Base-by-base conservation (phyloP, 1,140 invertebrate genomes). In the Aphaenogaster ashmeadi region DNA sequence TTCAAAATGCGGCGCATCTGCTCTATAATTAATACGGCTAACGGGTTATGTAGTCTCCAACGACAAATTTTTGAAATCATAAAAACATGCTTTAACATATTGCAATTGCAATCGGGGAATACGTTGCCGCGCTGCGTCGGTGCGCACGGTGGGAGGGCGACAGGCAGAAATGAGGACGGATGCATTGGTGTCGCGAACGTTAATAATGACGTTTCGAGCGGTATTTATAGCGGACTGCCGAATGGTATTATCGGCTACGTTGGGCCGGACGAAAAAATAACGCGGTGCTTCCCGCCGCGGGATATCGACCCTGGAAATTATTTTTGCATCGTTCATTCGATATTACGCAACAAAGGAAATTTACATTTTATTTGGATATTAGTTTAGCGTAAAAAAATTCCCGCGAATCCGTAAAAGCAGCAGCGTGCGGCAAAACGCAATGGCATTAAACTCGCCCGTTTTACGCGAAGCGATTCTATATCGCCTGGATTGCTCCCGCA, bases 31-130 rank as follows among this genome's bases (percentile, higher is more conserved):
- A 87, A 87, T 87, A 87, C 77, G 50, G 50, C 77, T 69, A 80
- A 80, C 75, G 64, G 77, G 77, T 87, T 80, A 67, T 81, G 85
- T 83, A 69, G 77, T 87, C 85, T 81, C 77, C 85, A 87, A 80
- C 62, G 85, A 87, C 85, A 69, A 80, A 87, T 80, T 87, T 87
- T 87, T 80, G 85, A 56, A 87, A 80, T 80, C 85, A 87, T 87
- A 87, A 87, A 80, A 80, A 81, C 85, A 80, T 66, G 77, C 85
- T 87, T 87, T 87, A 87, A 80, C 85, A 80, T 84, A 84, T 84
- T 84, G 80, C 80, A 84, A 84, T 84, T 84, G 80, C 80, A 84
- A 84, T 84, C 69, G 69, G 80, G 80, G 80, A 84, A 84, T 84
- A 84, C 69, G 54, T 13, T 21, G 74, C 54, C 38, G 41, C 33